Conservation (phyloP, 2,888 invertebrate genomes). For the Eupithecia inturbata region DNA sequence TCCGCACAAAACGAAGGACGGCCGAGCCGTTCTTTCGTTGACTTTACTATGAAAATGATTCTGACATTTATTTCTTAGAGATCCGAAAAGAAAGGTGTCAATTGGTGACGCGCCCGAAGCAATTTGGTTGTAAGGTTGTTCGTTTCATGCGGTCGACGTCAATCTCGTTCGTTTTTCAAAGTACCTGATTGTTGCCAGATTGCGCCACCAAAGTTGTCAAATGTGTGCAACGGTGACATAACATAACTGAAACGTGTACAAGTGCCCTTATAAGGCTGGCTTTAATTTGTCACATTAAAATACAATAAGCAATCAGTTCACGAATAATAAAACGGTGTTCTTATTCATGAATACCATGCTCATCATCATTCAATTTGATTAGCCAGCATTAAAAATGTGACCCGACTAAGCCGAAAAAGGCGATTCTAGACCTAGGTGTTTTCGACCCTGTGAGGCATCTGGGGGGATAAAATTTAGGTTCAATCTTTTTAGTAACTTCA, state of each 20-base stretch:
- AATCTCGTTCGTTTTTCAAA: no score
- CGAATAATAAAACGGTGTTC: constrained; percentile 46
- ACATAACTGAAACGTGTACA: constrained; percentile 34
- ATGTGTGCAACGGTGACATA: constrained; percentile 19
- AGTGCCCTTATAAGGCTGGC: constrained; percentile 42
- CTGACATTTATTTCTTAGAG: no score
- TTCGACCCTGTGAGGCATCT: no score
- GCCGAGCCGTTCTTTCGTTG: no score
- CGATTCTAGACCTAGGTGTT: background rate
- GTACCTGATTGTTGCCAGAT: background rate
- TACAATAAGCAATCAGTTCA: constrained; percentile 75
- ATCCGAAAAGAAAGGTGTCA: no score
- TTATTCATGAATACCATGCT: constrained; percentile 37
- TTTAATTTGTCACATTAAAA: constrained; percentile 65
- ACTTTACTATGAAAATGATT: no score
- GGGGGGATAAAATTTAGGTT: background rate
- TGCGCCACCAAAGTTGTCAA: constrained; percentile 2
- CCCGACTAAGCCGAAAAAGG: background rate
- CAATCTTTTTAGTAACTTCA: background rate
- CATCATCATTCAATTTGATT: background rate
- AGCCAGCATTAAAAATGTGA: background rate
- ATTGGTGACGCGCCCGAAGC: no score
- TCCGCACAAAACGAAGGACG: no score
- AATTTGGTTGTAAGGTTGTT: no score
- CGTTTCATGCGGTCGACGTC: no score